Percentiles rank a stretch among this genome's conserved stretches.
phyloP scores from a whole-genome alignment of 2,113 vertebrate genomes.

The Microcebus murinus region DNA sequence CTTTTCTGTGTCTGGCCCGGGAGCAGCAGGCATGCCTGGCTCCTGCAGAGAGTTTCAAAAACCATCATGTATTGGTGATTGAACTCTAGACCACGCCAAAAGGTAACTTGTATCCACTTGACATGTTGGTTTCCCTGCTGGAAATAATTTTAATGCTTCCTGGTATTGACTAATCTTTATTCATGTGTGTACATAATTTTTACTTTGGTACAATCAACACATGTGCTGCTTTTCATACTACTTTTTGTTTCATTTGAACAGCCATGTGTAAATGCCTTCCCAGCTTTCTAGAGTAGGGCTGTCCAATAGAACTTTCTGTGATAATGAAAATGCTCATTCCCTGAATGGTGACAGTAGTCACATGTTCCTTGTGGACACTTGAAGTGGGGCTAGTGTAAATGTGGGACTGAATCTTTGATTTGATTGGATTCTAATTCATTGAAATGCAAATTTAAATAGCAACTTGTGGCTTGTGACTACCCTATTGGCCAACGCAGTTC shows the following conservation, averaged over 20 bases:
- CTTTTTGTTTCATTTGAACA: background rate
- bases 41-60: background rate
- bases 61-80: background rate
- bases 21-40: background rate
- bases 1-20: background rate
- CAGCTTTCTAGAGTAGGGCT: background rate
- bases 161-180: background rate
- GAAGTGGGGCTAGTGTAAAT: background rate
- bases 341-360: background rate
- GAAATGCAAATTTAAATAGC: background rate
- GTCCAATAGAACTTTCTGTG: background rate
- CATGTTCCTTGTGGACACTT: background rate
- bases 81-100: background rate
- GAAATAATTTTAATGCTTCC: background rate
- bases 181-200: background rate
- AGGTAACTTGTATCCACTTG: background rate
- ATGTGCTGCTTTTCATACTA: background rate
- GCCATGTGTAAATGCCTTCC: background rate
- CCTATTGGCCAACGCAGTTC: background rate
- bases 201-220: background rate
- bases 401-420: background rate
- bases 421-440: background rate
- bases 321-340: background rate
- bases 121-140: background rate
- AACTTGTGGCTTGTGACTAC: background rate